Conservation (phyloP, 2,888 invertebrate genomes). For the Nephrotoma appendiculata region DNA sequence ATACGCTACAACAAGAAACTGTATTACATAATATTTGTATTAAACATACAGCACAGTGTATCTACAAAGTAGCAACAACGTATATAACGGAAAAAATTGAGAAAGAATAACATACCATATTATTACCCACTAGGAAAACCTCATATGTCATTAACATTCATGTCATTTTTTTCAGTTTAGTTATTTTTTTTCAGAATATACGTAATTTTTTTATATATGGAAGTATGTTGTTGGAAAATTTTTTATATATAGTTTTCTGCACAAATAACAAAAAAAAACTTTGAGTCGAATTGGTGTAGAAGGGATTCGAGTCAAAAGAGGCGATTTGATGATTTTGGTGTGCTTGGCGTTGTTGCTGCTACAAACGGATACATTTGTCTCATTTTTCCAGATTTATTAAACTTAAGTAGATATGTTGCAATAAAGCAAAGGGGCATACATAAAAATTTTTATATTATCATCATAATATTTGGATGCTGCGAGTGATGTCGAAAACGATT, state of each 20-base stretch:
- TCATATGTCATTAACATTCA: constrained; percentile 3
- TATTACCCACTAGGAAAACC: constrained; percentile 3
- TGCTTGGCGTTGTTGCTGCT: background rate
- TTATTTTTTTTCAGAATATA: background rate
- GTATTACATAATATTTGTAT: background rate
- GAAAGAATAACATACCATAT: background rate
- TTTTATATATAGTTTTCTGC: background rate
- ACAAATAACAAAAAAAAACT: background rate
- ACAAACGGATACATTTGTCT: background rate
- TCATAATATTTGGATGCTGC: background rate
- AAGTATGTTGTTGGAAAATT: background rate
- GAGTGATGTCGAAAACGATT: background rate
- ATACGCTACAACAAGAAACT: background rate
- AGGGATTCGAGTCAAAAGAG: background rate
- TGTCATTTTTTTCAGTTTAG: background rate
- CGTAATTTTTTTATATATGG: background rate
- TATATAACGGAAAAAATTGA: background rate
- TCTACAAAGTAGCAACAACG: background rate
- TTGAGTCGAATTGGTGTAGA: background rate
- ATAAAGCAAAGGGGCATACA: background rate
- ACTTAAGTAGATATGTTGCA: background rate
- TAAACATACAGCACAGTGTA: background rate
- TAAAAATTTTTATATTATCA: background rate
- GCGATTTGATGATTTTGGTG: background rate
- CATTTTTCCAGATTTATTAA: background rate